These are phyloP conservation scores for Drosophila dunni DNA, from an alignment of 1,140 invertebrate species.

Conservation along the genomic window DNA sequence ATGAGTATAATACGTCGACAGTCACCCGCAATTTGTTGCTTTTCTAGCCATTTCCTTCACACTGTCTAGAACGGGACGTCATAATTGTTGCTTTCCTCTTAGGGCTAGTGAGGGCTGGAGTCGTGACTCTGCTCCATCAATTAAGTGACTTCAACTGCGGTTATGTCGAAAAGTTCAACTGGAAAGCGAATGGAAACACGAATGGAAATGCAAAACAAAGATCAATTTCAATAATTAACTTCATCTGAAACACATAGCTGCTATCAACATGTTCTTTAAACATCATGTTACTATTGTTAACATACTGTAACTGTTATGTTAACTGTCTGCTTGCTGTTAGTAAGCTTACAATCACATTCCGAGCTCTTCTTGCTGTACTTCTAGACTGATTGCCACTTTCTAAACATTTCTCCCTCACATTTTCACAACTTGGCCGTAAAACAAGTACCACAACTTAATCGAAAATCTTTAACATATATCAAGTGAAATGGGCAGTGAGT, in stretches of 20 bases:
- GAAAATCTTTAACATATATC: not conserved
- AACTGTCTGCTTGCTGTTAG: not conserved
- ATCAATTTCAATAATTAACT: no score
- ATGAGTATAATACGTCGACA: slow-evolving; percentile 67
- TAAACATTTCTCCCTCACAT: not conserved
- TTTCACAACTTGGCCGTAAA: not conserved
- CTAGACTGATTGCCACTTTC: not conserved
- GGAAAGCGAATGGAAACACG: not conserved
- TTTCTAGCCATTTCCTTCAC: slow-evolving; percentile 3
- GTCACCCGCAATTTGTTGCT: slow-evolving; percentile 60
- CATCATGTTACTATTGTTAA: no score
- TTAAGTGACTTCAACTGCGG: slow-evolving; percentile 17
- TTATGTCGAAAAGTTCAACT: not conserved
- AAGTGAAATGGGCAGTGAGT: slow-evolving; percentile 13
- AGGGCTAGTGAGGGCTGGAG: not conserved
- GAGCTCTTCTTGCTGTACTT: not conserved
- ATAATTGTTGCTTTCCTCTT: slow-evolving; percentile 56
- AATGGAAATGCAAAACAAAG: slow-evolving; percentile 4
- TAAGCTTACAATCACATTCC: no score
- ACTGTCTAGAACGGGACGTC: slow-evolving; percentile 25
- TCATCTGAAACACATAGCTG: no score
- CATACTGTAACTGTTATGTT: not conserved
- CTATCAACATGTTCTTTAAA: no score
- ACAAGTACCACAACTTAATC: not conserved
- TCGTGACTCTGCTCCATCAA: slow-evolving; percentile 35